Conservation (phyloP, 2,797 vertebrate species). For the Sebastolobus altivelis region DNA sequence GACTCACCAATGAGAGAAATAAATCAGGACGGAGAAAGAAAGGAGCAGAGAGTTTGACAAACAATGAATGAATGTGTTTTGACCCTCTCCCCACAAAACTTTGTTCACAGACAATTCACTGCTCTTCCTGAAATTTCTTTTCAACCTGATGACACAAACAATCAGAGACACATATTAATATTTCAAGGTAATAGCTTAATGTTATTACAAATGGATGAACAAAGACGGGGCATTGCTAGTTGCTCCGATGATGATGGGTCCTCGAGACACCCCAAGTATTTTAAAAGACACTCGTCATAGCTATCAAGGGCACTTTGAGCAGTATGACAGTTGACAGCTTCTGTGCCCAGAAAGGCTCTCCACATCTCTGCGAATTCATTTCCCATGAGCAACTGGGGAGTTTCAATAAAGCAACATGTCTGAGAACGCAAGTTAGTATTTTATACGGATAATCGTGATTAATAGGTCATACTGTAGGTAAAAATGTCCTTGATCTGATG, state of each 20-base stretch:
- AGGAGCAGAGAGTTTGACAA: constrained; percentile 33
- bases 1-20: constrained; percentile 71
- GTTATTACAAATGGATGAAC: constrained; percentile 49
- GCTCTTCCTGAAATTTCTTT: constrained; percentile 4
- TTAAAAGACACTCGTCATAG: constrained; percentile 17
- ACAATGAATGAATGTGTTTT: constrained; percentile 29
- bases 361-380: constrained; percentile 1
- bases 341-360: constrained; percentile 3
- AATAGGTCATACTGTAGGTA: not conserved
- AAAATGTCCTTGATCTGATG: not conserved
- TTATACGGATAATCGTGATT: not conserved
- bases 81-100: constrained; percentile 1
- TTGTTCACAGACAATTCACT: not conserved
- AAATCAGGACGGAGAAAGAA: constrained; percentile 41
- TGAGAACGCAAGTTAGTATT: not conserved
- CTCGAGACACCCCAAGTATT: constrained; percentile 27
- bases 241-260: constrained; percentile 21
- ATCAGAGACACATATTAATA: constrained; percentile 47
- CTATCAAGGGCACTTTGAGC: constrained; percentile 39
- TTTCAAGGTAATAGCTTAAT: constrained; percentile 56
- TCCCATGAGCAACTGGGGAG: not conserved
- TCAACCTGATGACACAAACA: constrained; percentile 21
- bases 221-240: constrained; percentile 10
- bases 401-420: not conserved
- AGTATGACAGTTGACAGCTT: constrained; percentile 18